A percentile compares a stretch with the other conserved stretches of the same genome.
phyloP scores from a whole-genome alignment of 1,140 invertebrate genomes.

The Danaus plexippus region DNA sequence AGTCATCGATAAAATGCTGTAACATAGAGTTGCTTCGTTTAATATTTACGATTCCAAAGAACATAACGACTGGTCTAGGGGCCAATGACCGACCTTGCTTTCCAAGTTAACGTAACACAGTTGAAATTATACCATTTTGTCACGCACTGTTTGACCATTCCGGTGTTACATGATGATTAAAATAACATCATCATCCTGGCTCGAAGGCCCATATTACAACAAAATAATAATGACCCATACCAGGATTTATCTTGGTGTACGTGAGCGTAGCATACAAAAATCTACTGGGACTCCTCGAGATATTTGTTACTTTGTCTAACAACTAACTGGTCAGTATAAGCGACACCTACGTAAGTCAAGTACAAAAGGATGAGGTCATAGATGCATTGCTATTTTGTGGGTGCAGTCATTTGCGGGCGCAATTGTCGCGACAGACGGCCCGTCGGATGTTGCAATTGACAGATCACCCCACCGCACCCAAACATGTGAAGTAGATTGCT shows the following conservation, averaged over 20 bases:
- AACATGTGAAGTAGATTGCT: slow-evolving; percentile 17
- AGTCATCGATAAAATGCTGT: slow-evolving; percentile 35
- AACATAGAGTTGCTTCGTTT: slow-evolving; percentile 25
- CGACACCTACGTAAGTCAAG: slow-evolving; percentile 20
- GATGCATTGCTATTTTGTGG: slow-evolving; percentile 38
- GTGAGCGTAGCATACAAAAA: too few species aligned
- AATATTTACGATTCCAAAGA: slow-evolving; percentile 41
- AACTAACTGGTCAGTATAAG: slow-evolving; percentile 20
- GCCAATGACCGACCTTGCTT: slow-evolving; percentile 51
- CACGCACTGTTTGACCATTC: slow-evolving; percentile 32
- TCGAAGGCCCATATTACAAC: too few species aligned
- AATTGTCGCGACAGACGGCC: slow-evolving; percentile 54
- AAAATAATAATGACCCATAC: not conserved
- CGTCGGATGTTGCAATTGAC: slow-evolving; percentile 56
- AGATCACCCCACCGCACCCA: slow-evolving; percentile 30
- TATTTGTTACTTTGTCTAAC: too few species aligned
- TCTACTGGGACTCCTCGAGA: too few species aligned
- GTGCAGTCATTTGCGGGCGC: slow-evolving; percentile 35
- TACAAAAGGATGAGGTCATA: slow-evolving; percentile 29
- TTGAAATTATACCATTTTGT: slow-evolving; percentile 40
- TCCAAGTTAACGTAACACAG: slow-evolving; percentile 46
- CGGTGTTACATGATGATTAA: slow-evolving; percentile 13
- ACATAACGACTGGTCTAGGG: slow-evolving; percentile 34
- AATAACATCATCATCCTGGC: too few species aligned
- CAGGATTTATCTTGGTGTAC: not conserved